Base-by-base conservation (phyloP, 2,888 invertebrate genomes). In the Eremobia ochroleuca region DNA sequence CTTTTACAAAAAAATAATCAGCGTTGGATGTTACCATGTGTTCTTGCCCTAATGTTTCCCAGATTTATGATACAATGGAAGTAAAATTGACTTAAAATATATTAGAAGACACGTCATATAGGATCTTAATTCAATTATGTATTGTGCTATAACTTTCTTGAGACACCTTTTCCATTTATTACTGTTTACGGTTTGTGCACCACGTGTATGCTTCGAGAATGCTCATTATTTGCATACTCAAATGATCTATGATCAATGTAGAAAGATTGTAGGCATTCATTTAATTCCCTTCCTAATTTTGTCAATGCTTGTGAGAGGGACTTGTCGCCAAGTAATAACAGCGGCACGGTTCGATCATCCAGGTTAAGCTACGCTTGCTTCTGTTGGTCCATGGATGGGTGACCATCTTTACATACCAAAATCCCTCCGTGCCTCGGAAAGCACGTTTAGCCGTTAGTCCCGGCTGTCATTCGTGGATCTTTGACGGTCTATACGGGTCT, bases 91-190 rank as follows among this genome's bases (percentile, higher is more conserved):
- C 31, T 9, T 43, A 15, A 34, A 34, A 18, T 31, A 0, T 21
- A 31, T 15, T 25, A 52, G 4, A 28, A 28, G 40, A 28, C 13
- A 18, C 28, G 15, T n/a, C 71, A 43, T 21, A 64, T 37, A 25
- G 4, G 6, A 65, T 76, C 76, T 65, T 46, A 28, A 40, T 74
- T n/a, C 18, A 34, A 46, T 70, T 46, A 55, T 21, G 3, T 55
- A 37, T 79, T 9, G 21, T 46, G 31, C 31, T 77, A 40, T 64
- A 62, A 55, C 31, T 70, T 55, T 77, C 55, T 21, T 64, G 6
- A 61, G 69, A 28, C 71, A 71, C 21, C 1, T 55, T 21, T n/a
- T 15, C 46, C 28, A 71, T 71, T 55, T 46, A 79, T n/a, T 0
- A 71, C 4, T 55, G 37, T 46, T 55, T 70, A 55, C 34, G 43